Conservation (phyloP, 2,888 invertebrate genomes). For the Sinelater perroti region DNA sequence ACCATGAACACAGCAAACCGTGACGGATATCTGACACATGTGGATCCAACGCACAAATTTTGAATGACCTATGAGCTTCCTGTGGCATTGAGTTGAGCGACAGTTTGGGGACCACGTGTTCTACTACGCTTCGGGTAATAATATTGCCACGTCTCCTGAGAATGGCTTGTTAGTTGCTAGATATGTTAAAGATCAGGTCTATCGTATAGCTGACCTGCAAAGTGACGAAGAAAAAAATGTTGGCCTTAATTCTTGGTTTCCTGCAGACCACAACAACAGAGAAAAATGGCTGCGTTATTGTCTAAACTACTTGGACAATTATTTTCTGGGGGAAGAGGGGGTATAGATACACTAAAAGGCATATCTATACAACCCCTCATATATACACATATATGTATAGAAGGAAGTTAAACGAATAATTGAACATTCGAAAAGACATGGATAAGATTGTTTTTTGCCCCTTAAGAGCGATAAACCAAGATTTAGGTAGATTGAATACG, state of each 20-base stretch:
- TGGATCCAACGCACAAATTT: conserved; percentile 91
- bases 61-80: conserved; percentile 85
- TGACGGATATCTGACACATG: conserved; percentile 93
- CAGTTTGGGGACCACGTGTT: conserved; percentile 83
- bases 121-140: conserved; percentile 92
- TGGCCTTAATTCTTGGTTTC: conserved; percentile 77
- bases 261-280: conserved; percentile 66
- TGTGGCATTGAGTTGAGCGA: conserved; percentile 90
- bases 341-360: no score
- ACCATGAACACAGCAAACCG: conserved; percentile 94
- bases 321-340: no score
- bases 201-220: conserved; percentile 68
- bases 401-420: no score
- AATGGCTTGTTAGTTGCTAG: conserved; percentile 78
- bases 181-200: conserved; percentile 84
- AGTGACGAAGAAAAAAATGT: conserved; percentile 60
- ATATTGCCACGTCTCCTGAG: conserved; percentile 84
- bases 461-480: no score
- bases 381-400: no score
- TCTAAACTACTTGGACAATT: no score
- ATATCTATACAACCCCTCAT: no score
- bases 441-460: no score
- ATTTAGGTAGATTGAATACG: no score
- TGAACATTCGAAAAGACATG: no score
- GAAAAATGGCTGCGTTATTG: conserved; percentile 79